Percentiles rank a stretch among this genome's conserved stretches.
phyloP scores from a whole-genome alignment of 2,888 invertebrate genomes.

The Heteropelma amictum region DNA sequence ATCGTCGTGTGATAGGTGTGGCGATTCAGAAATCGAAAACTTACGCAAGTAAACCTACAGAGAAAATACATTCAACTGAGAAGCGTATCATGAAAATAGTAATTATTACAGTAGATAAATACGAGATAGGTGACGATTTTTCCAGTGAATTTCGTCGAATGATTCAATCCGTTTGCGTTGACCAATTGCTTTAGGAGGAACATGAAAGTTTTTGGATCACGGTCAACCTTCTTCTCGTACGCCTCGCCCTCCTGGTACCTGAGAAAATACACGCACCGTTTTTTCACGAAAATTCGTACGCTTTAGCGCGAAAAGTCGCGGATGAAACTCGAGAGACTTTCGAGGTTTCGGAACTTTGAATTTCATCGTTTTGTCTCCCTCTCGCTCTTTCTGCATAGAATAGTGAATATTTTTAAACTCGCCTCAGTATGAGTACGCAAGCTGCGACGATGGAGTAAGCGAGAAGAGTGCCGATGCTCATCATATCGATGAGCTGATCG shows the following conservation, averaged over 20 bases:
- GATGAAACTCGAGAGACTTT: no score
- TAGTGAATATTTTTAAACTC: conserved; percentile 64
- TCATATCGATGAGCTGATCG: conserved; percentile 91
- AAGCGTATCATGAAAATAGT: neutral
- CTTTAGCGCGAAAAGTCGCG: no score
- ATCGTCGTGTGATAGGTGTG: no score
- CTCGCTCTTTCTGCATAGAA: no score
- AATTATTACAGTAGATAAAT: conserved; percentile 74
- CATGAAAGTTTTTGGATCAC: conserved; percentile 65
- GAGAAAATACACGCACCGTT: neutral
- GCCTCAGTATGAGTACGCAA: conserved; percentile 90
- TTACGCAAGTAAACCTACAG: no score
- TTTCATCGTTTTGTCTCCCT: no score
- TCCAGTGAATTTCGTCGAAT: conserved; percentile 77
- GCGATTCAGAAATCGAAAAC: no score
- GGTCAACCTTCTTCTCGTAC: conserved; percentile 73
- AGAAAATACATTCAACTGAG: no score
- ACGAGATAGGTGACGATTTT: conserved; percentile 77
- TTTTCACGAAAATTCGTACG: no score
- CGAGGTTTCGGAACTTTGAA: no score
- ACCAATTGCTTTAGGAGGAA: conserved; percentile 74
- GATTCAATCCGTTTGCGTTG: conserved; percentile 75
- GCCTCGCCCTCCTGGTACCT: conserved; percentile 77
- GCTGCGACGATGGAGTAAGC: conserved; percentile 95
- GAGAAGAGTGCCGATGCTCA: conserved; percentile 92